Evolutionary conservation across 1,140 invertebrate species (phyloP), one percentile per base, ranked within the genome.

Genomic region (Notospermus geniculatus): DNA sequence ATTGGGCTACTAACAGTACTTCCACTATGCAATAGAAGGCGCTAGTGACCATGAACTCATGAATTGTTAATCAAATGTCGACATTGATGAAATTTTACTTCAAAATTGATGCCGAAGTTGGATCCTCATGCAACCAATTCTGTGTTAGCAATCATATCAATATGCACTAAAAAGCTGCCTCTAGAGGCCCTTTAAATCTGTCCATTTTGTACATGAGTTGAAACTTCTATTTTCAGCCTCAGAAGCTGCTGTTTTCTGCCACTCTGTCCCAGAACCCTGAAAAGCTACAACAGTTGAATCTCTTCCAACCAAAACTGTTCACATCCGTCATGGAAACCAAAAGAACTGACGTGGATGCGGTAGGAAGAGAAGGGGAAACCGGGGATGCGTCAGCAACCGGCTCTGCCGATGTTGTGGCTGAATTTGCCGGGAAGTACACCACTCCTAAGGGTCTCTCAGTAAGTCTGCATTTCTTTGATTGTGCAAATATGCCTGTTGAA

Each of bases 251-350:
- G 11, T 96, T 97, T 74, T 98, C 95, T 13, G 96, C 96, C 5
- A 98, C 96, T 2, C 78, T 98, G 11, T 92, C 94, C 0, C 92
- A 95, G 74, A 93, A 98, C 84, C 94, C 95, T 5, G 94, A 98
- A 81, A 92, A 94, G 76, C 83, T 99, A 27, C 88, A 92, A 68
- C 86, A 89, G 60, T 84, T 97, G 63, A 88, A 89, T 17, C 82
- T 99, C 0, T 97, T 94, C 75, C 88, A 93, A 75, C 96, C 96
- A 0, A 91, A 89, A 77, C 82, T 98, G 1, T 97, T 97, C 71
- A 92, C 92, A 36, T 89, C 90, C 0, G 85, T 89, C 45, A 74
- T 84, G 27, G 68, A 52, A 28, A 46, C 56, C 30, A 67, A 50
- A 41, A 59, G 13, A 22, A 28, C 22, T 29, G 54, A 22, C 5